Conservation (phyloP, 2,888 invertebrate genomes). For the Bedellia somnulentella region DNA sequence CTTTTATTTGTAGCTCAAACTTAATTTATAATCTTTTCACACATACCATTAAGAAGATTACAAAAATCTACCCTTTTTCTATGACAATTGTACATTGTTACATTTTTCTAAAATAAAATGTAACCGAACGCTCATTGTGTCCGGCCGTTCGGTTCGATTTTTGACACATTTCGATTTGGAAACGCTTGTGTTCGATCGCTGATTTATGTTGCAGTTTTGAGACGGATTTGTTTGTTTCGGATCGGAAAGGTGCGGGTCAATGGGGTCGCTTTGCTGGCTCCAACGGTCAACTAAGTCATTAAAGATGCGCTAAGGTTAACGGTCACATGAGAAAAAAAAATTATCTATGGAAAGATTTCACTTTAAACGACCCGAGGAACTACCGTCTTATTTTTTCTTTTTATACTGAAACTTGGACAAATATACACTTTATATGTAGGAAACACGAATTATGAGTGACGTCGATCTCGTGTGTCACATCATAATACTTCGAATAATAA, state of each 20-base stretch:
- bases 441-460: no score
- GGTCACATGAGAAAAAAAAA: slow-evolving; percentile 17
- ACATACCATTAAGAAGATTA: slow-evolving; percentile 61
- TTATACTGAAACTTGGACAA: no score
- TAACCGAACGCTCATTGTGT: slow-evolving; percentile 31
- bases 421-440: no score
- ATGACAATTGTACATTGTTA: slow-evolving; percentile 56
- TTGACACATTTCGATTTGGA: slow-evolving; percentile 38
- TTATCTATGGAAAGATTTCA: no score
- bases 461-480: no score
- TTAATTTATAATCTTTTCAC: slow-evolving; percentile 64
- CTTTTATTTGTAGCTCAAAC: slow-evolving; percentile 61
- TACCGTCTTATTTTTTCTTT: no score
- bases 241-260: slow-evolving; percentile 43
- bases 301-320: slow-evolving; percentile 31
- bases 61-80: slow-evolving; percentile 57
- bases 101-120: slow-evolving; percentile 46
- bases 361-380: no score
- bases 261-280: slow-evolving; percentile 27
- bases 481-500: no score
- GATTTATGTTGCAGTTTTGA: slow-evolving; percentile 42
- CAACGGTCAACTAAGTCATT: slow-evolving; percentile 32
- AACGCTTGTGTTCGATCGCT: slow-evolving; percentile 38
- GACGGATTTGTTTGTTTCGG: slow-evolving; percentile 23
- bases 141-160: slow-evolving; percentile 47